Evolutionary conservation across 2,888 invertebrate genomes (phyloP).

Genomic region (Atethmia centrago): DNA sequence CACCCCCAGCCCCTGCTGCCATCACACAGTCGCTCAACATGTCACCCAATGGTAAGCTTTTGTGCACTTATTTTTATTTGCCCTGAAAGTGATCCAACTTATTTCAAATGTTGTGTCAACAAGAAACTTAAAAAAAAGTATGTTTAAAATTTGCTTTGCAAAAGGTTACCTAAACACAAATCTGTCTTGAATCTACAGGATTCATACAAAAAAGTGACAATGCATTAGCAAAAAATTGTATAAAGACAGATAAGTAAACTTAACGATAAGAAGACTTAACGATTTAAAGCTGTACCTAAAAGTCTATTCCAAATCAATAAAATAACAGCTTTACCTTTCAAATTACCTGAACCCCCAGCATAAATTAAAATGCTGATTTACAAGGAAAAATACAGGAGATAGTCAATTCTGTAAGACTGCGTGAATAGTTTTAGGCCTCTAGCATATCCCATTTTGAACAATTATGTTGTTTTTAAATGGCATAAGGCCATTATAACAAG

Average conservation of each 20-base stretch:
- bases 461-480: background rate
- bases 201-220: too few relatives aligned
- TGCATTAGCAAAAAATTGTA: background rate
- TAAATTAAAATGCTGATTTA: background rate
- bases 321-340: background rate
- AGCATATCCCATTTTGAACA: background rate
- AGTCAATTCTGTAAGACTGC: background rate
- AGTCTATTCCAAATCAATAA: background rate
- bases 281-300: background rate
- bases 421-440: background rate
- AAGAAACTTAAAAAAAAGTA: background rate
- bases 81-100: background rate
- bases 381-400: background rate
- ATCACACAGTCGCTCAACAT: constrained; percentile 89
- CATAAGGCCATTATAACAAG: background rate
- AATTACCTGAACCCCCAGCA: background rate
- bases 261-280: too few relatives aligned
- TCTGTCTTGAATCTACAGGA: background rate
- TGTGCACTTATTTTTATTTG: background rate
- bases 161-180: too few relatives aligned
- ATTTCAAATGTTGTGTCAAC: background rate
- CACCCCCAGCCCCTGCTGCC: constrained; percentile 88
- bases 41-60: constrained; percentile 90
- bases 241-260: background rate
- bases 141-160: background rate